Percentiles rank a stretch among this genome's conserved stretches.
These are phyloP conservation scores for Apostichopus californicus DNA, from an alignment of 35 echinoderm and acorn worm genomes.

Conservation along the genomic window DNA sequence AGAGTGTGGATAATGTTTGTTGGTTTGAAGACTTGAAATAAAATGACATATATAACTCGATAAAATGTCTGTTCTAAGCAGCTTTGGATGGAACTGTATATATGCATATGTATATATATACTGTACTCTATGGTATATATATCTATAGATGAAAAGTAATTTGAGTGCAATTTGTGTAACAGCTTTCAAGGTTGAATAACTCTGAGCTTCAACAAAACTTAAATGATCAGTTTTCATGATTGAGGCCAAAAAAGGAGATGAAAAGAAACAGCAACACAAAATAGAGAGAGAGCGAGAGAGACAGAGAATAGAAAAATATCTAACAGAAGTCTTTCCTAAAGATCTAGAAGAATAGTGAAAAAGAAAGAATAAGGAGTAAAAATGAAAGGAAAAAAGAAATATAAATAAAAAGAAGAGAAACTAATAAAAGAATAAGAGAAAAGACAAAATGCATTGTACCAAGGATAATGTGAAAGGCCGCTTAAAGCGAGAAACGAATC, in stretches of 20 bases:
- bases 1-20: too few species aligned
- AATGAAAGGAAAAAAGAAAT: not conserved
- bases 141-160: not conserved
- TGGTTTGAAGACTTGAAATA: too few species aligned
- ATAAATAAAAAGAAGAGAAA: not conserved
- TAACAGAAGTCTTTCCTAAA: too few species aligned
- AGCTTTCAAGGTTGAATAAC: not conserved
- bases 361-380: not conserved
- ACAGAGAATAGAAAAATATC: too few species aligned
- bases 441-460: not conserved
- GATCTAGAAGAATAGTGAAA: not conserved
- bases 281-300: too few species aligned
- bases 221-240: slow-evolving; percentile 1
- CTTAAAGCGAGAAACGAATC: not conserved
- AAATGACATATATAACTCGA: too few species aligned
- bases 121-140: not conserved
- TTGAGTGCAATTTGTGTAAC: not conserved
- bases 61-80: too few species aligned
- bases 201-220: not conserved
- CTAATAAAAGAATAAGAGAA: not conserved
- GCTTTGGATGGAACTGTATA: not conserved
- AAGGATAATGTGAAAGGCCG: not conserved
- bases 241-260: not conserved
- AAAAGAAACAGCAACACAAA: not conserved
- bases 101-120: not conserved